Evolutionary conservation across 2,797 vertebrate species (phyloP), one percentile per base, ranked within the genome.

Genomic region (Leuciscus waleckii): DNA sequence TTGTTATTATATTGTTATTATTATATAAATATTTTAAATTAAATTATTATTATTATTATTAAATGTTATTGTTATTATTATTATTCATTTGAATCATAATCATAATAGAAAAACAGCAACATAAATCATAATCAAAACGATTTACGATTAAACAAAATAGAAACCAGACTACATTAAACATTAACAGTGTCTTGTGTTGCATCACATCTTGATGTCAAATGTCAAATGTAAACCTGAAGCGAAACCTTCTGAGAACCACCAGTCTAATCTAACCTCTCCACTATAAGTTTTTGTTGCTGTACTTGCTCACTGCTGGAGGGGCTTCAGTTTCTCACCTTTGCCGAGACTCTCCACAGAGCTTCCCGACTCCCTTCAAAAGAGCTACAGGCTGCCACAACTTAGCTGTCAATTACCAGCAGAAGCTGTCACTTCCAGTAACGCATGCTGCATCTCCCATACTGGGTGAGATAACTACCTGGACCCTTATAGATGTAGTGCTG

Each of bases 331-430:
- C 77, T 81, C 65, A 69, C 65, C 43, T 69, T 68, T 39, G 3
- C 46, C 1, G 43, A 81, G 46, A 41, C 65, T 19, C 49, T 78
- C 63, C 49, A 35, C 21, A 78, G 14, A 84, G 37, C 35, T 58
- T 77, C 71, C 73, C 35, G 7, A 10, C 63, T 77, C 77, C n/a
- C 51, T 70, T 70, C 63, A 32, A 46, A 78, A 78, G 74, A 78
- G 75, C 82, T 84, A 63, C 82, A 84, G 82, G 75, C 74, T 84
- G 63, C 82, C 63, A 84, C 82, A 69, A 84, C 75, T 78, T 19
- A 26, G 74, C 82, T 84, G 82, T 84, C 74, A 78, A 58, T 78
- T 84, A 78, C 65, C 51, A 46, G 75, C 75, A 35, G 49, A 43
- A 58, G 37, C 65, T 84, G 75, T 78, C 82, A 78, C 49, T 78